Evolutionary conservation across 2,888 invertebrate genomes (phyloP).

Genomic region (Cataglyphis cursor): DNA sequence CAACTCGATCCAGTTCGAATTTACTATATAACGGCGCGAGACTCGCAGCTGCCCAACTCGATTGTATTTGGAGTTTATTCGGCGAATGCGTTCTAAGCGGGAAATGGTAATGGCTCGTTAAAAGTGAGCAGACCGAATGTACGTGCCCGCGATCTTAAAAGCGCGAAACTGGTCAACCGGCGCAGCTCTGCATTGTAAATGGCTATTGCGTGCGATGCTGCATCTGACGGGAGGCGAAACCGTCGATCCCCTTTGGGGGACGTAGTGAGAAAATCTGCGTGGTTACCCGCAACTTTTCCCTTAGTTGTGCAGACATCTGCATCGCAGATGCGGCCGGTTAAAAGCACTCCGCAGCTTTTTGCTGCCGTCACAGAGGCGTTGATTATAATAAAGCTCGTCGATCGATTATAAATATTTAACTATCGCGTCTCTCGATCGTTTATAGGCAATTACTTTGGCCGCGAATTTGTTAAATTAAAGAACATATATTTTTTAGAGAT

Average conservation of each 20-base stretch:
- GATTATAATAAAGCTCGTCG: slow-evolving; percentile 29
- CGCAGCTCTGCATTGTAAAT: slow-evolving; percentile 70
- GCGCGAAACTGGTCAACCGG: slow-evolving; percentile 23
- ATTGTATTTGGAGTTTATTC: slow-evolving; percentile 53
- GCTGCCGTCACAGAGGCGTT: background rate
- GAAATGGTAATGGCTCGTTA: slow-evolving; percentile 67
- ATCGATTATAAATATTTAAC: slow-evolving; percentile 47
- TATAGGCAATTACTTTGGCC: background rate
- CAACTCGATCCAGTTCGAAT: slow-evolving; percentile 50
- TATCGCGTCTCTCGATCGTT: background rate
- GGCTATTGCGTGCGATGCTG: slow-evolving; percentile 14
- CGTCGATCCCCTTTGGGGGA: background rate
- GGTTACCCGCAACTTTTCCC: slow-evolving; percentile 38
- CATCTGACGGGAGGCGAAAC: slow-evolving; percentile 20
- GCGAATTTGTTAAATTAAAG: background rate
- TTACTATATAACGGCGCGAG: slow-evolving; percentile 45
- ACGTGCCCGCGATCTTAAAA: slow-evolving; percentile 38
- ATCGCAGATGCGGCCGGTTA: slow-evolving; percentile 25
- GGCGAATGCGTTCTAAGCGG: slow-evolving; percentile 57
- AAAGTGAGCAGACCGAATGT: slow-evolving; percentile 57
- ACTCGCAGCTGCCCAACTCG: slow-evolving; percentile 38
- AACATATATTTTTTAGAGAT: background rate
- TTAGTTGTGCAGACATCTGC: slow-evolving; percentile 27
- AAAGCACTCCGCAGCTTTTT: slow-evolving; percentile 24
- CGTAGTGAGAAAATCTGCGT: slow-evolving; percentile 44